Evolutionary conservation across 2,888 invertebrate species (phyloP).

Genomic region (Dascillus cervinus): DNA sequence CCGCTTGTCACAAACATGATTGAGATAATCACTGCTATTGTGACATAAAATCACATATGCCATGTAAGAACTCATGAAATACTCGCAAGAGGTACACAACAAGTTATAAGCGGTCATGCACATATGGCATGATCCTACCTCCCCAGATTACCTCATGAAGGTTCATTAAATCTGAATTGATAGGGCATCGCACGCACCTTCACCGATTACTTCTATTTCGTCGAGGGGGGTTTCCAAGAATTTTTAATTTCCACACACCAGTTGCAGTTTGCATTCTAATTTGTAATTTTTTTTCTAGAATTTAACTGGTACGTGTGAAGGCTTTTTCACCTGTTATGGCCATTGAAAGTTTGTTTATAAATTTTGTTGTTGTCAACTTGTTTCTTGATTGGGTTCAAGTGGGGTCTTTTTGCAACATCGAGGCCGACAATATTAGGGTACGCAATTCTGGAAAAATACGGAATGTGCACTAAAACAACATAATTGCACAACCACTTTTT

Average conservation of each 20-base stretch:
- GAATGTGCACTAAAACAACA: not conserved
- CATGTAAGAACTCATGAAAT: constrained; percentile 11
- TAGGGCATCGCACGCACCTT: constrained; percentile 9
- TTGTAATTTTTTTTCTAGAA: constrained; percentile 5
- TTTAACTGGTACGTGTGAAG: constrained; percentile 12
- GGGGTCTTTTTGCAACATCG: constrained; percentile 14
- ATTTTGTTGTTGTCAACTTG: too few relatives aligned
- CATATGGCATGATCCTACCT: constrained; percentile 8
- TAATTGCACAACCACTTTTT: too few relatives aligned
- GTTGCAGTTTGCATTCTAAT: not conserved
- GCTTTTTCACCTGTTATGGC: constrained; percentile 6
- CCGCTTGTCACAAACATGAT: constrained; percentile 24
- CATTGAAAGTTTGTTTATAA: constrained; percentile 13
- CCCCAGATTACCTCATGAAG: too few relatives aligned
- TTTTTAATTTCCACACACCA: constrained; percentile 6
- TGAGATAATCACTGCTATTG: constrained; percentile 25
- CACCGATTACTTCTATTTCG: constrained; percentile 6
- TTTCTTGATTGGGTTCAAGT: constrained; percentile 15
- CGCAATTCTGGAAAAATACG: not conserved
- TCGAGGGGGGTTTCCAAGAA: constrained; percentile 8
- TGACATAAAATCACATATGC: constrained; percentile 33
- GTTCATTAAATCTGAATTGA: too few relatives aligned
- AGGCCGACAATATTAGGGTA: not conserved
- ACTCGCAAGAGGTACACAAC: constrained; percentile 17
- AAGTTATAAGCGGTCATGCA: constrained; percentile 6